Conservation (phyloP, 2,113 vertebrate species). For the Calypte anna region DNA sequence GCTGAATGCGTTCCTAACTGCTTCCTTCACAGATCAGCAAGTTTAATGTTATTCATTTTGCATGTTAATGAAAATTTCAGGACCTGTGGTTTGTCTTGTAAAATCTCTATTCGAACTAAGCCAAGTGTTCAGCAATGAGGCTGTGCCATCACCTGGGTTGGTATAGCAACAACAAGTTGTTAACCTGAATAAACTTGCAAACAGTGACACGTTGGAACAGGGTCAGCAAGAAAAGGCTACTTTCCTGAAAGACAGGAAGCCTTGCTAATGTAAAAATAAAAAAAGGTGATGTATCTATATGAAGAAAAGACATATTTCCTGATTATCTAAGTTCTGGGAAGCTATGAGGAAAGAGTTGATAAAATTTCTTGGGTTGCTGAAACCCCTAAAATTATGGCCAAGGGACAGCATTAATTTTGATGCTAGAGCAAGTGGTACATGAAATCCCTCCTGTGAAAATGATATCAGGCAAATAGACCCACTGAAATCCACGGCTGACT, state of each 20-base stretch:
- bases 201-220: not conserved
- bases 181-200: not conserved
- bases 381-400: not conserved
- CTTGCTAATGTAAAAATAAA: not conserved
- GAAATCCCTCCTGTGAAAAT: not conserved
- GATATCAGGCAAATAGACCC: not conserved
- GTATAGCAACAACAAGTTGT: not conserved
- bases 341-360: not conserved
- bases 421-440: not conserved
- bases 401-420: not conserved
- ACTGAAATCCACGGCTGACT: not conserved
- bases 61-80: not conserved
- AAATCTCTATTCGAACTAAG: not conserved
- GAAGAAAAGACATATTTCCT: not conserved
- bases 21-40: not conserved
- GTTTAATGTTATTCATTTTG: too few relatives aligned
- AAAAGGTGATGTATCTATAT: accelerated
- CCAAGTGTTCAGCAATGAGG: not conserved
- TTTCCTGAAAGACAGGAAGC: not conserved
- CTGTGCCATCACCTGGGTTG: not conserved
- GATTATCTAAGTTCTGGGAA: not conserved
- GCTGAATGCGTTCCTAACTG: not conserved
- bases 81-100: not conserved
- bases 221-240: accelerated
- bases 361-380: not conserved